Percentiles rank a stretch among this genome's conserved stretches.
These are phyloP conservation scores for Bucorvus abyssinicus DNA, from an alignment of 2,797 vertebrate species.

Conservation along the genomic window DNA sequence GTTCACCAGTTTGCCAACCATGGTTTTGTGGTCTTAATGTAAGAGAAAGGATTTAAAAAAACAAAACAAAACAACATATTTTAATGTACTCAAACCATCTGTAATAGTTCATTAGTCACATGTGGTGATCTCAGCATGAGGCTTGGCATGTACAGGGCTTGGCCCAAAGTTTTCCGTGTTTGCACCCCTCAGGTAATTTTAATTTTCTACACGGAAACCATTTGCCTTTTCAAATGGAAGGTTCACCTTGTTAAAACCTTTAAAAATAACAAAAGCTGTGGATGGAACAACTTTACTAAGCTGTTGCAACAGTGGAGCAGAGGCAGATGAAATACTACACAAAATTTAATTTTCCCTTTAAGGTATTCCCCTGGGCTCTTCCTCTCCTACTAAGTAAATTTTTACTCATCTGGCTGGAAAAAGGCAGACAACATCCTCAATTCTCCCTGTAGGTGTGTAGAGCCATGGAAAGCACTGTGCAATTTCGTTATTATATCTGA, in stretches of 20 bases:
- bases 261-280: neutral
- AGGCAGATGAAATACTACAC: neutral
- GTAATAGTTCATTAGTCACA: neutral
- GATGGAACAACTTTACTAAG: neutral
- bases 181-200: neutral
- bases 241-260: neutral
- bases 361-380: neutral
- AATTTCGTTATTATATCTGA: neutral
- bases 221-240: neutral
- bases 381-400: neutral
- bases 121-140: neutral
- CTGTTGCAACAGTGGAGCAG: fast-evolving
- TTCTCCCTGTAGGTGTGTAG: neutral
- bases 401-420: neutral
- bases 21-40: neutral
- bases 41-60: neutral
- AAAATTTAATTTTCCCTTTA: neutral
- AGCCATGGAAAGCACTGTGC: neutral
- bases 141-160: neutral
- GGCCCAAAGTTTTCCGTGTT: neutral
- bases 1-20: neutral
- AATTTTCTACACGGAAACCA: neutral
- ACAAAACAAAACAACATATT: neutral
- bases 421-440: neutral
- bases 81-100: neutral